Percentiles rank a stretch among this genome's conserved stretches.
Conservation (phyloP, 2,888 invertebrate species). For the Callyntrura guangdongensis region DNA sequence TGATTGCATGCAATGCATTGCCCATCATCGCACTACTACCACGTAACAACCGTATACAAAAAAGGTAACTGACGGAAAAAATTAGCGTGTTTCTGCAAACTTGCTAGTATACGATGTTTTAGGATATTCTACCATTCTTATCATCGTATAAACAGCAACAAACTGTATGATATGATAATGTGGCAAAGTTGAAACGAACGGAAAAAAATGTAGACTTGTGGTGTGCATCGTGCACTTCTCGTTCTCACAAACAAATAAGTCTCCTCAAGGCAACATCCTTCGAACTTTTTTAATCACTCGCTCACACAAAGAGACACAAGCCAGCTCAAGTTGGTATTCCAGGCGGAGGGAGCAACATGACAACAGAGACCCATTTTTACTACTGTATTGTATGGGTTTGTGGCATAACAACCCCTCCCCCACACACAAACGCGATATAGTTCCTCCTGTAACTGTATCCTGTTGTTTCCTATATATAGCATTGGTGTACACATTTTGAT, state of each 20-base stretch:
- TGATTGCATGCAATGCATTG: slow-evolving; percentile 3
- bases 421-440: too few species aligned
- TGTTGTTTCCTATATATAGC: neutral
- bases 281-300: slow-evolving; percentile 57
- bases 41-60: too few species aligned
- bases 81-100: neutral
- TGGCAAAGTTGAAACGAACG: neutral
- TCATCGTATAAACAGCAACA: neutral
- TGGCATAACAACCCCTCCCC: too few species aligned
- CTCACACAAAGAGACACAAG: neutral
- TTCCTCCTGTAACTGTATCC: too few species aligned
- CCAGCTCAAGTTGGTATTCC: neutral
- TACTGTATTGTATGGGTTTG: neutral
- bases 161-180: neutral
- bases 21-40: too few species aligned
- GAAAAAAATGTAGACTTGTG: neutral
- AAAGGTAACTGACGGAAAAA: neutral
- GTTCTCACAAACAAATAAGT: slow-evolving; percentile 14
- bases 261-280: slow-evolving; percentile 55
- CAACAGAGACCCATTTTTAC: too few species aligned
- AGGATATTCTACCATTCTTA: neutral
- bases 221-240: neutral
- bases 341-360: neutral
- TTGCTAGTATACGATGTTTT: neutral
- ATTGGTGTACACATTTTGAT: neutral